These are phyloP conservation scores for Boloria euphrosyne DNA, from an alignment of 2,888 invertebrate genomes.

Conservation along the genomic window DNA sequence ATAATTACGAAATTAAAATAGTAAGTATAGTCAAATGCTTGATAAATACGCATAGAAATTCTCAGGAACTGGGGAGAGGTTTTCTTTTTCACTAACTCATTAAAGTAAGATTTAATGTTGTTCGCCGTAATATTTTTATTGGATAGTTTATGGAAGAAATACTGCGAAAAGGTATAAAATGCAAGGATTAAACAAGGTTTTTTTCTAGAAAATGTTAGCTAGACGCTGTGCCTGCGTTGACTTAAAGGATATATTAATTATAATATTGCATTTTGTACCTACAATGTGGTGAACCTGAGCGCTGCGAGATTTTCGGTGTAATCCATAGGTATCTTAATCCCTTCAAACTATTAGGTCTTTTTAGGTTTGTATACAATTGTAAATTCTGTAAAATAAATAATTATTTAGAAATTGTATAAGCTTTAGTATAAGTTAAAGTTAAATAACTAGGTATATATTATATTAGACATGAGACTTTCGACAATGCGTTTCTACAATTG, in stretches of 20 bases:
- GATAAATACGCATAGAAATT: background rate
- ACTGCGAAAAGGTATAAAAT: constrained; percentile 7
- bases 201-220: constrained; percentile 1
- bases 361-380: background rate
- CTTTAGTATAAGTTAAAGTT: no score
- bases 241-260: constrained; percentile 9
- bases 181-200: constrained; percentile 8
- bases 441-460: no score
- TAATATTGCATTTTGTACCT: constrained; percentile 2
- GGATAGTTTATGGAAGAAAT: constrained; percentile 12
- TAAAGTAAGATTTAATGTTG: constrained; percentile 18
- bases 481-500: no score
- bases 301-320: background rate
- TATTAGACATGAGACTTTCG: no score
- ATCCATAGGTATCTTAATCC: background rate
- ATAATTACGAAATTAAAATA: background rate
- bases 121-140: constrained; percentile 8
- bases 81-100: constrained; percentile 13
- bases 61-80: background rate
- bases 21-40: background rate
- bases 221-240: constrained; percentile 1
- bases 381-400: no score
- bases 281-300: constrained; percentile 7
- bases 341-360: background rate
- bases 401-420: constrained; percentile 1